Percentiles rank a stretch among this genome's conserved stretches.
phyloP scores from a whole-genome alignment of 2,888 invertebrate species.

The Junonia oenone region DNA sequence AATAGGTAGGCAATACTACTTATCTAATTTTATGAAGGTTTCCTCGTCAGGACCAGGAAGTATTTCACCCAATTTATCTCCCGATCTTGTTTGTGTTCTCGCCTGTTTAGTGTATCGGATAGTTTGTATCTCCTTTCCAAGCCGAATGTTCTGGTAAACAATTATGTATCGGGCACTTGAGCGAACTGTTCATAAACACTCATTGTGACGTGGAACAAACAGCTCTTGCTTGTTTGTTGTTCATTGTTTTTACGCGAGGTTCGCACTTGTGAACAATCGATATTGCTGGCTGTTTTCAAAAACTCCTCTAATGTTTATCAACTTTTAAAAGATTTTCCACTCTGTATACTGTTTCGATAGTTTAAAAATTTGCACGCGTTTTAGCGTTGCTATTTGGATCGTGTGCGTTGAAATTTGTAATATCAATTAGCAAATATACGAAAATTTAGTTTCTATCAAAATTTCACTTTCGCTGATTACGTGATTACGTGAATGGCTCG shows the following conservation, averaged over 20 bases:
- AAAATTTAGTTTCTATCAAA: conserved; percentile 4
- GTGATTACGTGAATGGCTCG: not conserved
- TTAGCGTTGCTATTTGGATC: not conserved
- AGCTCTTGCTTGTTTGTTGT: conserved; percentile 10
- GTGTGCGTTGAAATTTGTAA: not conserved
- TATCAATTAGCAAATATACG: conserved; percentile 8
- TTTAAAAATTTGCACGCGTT: not conserved
- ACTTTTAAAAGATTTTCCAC: not conserved
- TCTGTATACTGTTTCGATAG: not conserved
- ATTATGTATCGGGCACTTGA: conserved; percentile 46
- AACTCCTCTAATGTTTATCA: conserved; percentile 9
- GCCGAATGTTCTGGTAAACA: conserved; percentile 19
- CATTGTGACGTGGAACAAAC: conserved; percentile 42
- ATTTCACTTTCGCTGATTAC: conserved; percentile 7
- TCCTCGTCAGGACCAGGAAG: too few relatives aligned
- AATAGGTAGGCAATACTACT: too few relatives aligned
- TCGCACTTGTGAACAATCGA: conserved; percentile 11
- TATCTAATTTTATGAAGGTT: too few relatives aligned
- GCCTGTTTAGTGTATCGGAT: not conserved
- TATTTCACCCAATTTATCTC: too few relatives aligned
- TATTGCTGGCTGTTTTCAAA: conserved; percentile 4
- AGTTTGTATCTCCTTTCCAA: not conserved
- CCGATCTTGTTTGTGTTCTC: not conserved
- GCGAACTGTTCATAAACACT: conserved; percentile 50
- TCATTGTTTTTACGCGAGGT: conserved; percentile 19